These are phyloP conservation scores for Oplegnathus fasciatus DNA, from an alignment of 2,113 vertebrate genomes.

Conservation along the genomic window DNA sequence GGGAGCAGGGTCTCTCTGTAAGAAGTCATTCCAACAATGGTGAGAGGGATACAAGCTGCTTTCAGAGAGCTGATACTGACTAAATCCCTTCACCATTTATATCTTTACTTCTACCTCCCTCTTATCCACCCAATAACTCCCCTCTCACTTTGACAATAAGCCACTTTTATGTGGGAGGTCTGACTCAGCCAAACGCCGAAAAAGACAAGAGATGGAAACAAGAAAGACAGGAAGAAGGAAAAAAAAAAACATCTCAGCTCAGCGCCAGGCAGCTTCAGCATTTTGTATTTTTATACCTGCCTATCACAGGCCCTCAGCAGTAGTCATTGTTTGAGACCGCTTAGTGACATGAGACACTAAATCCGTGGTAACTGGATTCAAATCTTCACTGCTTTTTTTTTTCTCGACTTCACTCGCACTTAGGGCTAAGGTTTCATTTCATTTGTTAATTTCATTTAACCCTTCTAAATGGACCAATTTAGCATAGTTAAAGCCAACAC, in stretches of 20 bases:
- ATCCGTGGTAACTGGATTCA: slow-evolving; percentile 37
- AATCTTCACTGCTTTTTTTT: not conserved
- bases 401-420: not conserved
- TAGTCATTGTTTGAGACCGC: slow-evolving; percentile 23
- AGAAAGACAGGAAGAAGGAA: slow-evolving; percentile 32
- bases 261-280: slow-evolving; percentile 35
- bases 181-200: slow-evolving; percentile 64
- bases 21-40: slow-evolving; percentile 59
- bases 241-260: slow-evolving; percentile 41
- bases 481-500: not conserved
- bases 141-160: slow-evolving; percentile 71
- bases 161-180: slow-evolving; percentile 75
- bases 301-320: slow-evolving; percentile 24
- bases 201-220: slow-evolving; percentile 59
- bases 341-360: slow-evolving; percentile 20
- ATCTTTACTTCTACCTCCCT: slow-evolving; percentile 64
- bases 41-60: slow-evolving; percentile 50
- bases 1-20: slow-evolving; percentile 28
- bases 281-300: slow-evolving; percentile 59
- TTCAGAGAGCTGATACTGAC: slow-evolving; percentile 64
- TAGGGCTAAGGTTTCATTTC: not conserved
- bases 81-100: slow-evolving; percentile 70
- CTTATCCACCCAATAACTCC: slow-evolving; percentile 67
- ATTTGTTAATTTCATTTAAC: not conserved
- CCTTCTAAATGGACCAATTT: not conserved